Percentiles rank a stretch among this genome's conserved stretches.
phyloP scores from a whole-genome alignment of 2,888 invertebrate species.

The Aphidoletes aphidimyza region DNA sequence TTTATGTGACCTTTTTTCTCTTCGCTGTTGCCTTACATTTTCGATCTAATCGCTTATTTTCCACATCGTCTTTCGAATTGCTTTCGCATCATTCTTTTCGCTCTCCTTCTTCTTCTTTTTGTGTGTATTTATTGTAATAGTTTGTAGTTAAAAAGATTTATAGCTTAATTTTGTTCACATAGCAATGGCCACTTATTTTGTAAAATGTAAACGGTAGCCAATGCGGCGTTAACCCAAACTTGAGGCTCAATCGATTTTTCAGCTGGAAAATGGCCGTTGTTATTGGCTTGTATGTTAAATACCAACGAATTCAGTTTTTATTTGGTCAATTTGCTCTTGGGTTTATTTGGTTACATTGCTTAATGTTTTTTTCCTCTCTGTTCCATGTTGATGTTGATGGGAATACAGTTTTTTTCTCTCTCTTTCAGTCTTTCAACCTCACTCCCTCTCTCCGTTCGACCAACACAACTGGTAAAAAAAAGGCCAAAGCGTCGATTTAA shows the following conservation, averaged over 20 bases:
- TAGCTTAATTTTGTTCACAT: slow-evolving; percentile 38
- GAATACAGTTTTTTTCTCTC: background rate
- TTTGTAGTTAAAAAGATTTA: slow-evolving; percentile 50
- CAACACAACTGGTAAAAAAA: too few relatives aligned
- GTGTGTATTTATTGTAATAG: slow-evolving; percentile 39
- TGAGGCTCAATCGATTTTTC: background rate
- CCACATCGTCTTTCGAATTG: slow-evolving; percentile 33
- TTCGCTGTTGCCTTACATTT: background rate
- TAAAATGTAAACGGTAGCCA: background rate
- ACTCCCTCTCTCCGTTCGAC: too few relatives aligned
- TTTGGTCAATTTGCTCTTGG: slow-evolving; percentile 50
- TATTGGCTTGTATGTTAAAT: slow-evolving; percentile 53
- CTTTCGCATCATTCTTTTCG: slow-evolving; percentile 20
- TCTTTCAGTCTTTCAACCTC: background rate
- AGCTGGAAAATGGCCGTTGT: background rate
- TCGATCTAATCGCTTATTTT: slow-evolving; percentile 42
- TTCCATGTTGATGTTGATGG: background rate
- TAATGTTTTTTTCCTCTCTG: background rate
- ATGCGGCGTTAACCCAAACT: background rate
- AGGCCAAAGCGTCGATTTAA: background rate
- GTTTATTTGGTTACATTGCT: slow-evolving; percentile 37
- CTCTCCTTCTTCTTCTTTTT: slow-evolving; percentile 34
- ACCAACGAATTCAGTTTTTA: slow-evolving; percentile 19
- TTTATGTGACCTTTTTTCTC: background rate
- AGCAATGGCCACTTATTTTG: background rate